phyloP scores from a whole-genome alignment of 2,888 invertebrate species.

The Ennomos fuscantarius region DNA sequence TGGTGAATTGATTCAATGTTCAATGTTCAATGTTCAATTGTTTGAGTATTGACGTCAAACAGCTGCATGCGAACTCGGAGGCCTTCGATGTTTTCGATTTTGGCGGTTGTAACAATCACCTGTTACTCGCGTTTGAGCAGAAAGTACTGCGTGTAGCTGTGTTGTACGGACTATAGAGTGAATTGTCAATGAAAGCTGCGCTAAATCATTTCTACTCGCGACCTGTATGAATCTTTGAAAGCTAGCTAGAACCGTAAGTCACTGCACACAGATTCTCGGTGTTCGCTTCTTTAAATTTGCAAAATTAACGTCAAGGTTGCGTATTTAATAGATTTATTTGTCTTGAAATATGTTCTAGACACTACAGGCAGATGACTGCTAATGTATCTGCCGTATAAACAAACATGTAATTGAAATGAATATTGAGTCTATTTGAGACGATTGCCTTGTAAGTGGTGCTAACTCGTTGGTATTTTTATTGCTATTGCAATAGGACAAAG shows the following conservation, averaged over 20 bases:
- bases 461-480: constrained; percentile 59
- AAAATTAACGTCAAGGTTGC: constrained; percentile 25
- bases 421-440: constrained; percentile 47
- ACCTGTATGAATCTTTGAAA: constrained; percentile 26
- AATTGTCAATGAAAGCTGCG: constrained; percentile 18
- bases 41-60: constrained; percentile 65
- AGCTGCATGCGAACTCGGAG: constrained; percentile 43
- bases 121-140: constrained; percentile 43
- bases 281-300: constrained; percentile 16
- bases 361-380: constrained; percentile 10
- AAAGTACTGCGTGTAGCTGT: constrained; percentile 24
- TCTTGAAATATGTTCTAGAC: constrained; percentile 28
- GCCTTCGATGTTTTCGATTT: constrained; percentile 49
- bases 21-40: no score
- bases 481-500: constrained; percentile 36
- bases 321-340: constrained; percentile 34
- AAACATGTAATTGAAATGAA: constrained; percentile 58
- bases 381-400: constrained; percentile 36
- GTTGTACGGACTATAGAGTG: constrained; percentile 2
- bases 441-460: constrained; percentile 52
- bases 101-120: constrained; percentile 49
- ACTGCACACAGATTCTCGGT: constrained; percentile 10
- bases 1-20: no score
- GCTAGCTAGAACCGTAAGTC: constrained; percentile 21
- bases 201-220: constrained; percentile 12